Evolutionary conservation across 2,888 invertebrate species (phyloP), one percentile per base, ranked within the genome.

Genomic region (Furcula furcula): DNA sequence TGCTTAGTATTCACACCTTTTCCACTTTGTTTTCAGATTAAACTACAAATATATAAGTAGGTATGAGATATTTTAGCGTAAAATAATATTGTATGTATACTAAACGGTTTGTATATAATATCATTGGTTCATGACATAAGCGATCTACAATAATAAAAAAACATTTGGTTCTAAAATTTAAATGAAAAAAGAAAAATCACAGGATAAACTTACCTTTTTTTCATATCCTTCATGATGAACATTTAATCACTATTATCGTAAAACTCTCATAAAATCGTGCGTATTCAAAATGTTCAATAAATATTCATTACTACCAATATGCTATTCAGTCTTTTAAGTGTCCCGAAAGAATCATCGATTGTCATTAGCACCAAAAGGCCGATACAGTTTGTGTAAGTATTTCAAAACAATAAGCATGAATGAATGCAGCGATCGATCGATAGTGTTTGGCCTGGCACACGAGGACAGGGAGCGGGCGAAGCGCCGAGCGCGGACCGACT

Each of bases 151-250:
- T n/a, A n/a, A n/a, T n/a, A n/a, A n/a, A n/a, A n/a, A n/a, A n/a
- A n/a, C n/a, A n/a, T n/a, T n/a, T n/a, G n/a, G n/a, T n/a, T n/a
- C n/a, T n/a, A n/a, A n/a, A n/a, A n/a, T n/a, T n/a, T n/a, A n/a
- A n/a, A n/a, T n/a, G n/a, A n/a, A n/a, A n/a, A n/a, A 21, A 21
- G 19, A 3, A 21, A 4, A 9, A 10, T 10, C 10, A 21, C 20
- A 2, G 4, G n/a, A 3, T 3, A 9, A 48, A 62, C 77, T 75
- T 55, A 79, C 79, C 75, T 51, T 36, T 56, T 57, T 29, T 60
- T 68, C 44, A 72, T 76, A 52, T 78, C 77, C 65, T 74, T 77
- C 78, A 79, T 79, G 54, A 40, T 65, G 56, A 36, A 46, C 38
- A 35, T 34, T 28, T 34, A 53, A 52, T 43, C 45, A 44, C 36